phyloP scores from a whole-genome alignment of 2,888 invertebrate species.

The Hirtodrosophila trivittata region DNA sequence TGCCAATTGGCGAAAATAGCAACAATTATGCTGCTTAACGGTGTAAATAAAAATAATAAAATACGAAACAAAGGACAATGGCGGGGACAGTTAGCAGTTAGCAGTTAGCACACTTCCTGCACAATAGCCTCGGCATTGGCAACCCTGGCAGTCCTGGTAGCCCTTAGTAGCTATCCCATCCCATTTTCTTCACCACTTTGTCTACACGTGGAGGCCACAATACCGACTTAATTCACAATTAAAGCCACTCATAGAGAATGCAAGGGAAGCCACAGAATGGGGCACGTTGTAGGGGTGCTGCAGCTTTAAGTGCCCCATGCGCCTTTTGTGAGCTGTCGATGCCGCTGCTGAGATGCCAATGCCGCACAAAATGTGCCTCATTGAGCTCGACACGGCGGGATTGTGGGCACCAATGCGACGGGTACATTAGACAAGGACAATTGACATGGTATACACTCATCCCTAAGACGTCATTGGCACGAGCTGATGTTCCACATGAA shows the following conservation, averaged over 20 bases:
- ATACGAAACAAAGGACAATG: slow-evolving; percentile 41
- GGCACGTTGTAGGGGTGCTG: slow-evolving; percentile 9
- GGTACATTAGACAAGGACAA: slow-evolving; percentile 52
- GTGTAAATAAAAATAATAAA: slow-evolving; percentile 63
- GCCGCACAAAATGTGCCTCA: slow-evolving; percentile 45
- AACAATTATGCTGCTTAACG: slow-evolving; percentile 74
- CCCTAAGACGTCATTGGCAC: slow-evolving; percentile 39
- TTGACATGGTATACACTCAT: slow-evolving; percentile 21
- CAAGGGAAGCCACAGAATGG: slow-evolving; percentile 21
- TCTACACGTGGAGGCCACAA: slow-evolving; percentile 72
- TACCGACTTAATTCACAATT: slow-evolving; percentile 83
- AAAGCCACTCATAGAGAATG: slow-evolving; percentile 78
- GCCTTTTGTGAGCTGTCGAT: slow-evolving; percentile 59
- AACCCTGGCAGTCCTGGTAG: slow-evolving; percentile 38
- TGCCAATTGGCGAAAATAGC: slow-evolving; percentile 58
- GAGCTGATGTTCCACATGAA: slow-evolving; percentile 5
- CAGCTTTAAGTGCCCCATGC: slow-evolving; percentile 71
- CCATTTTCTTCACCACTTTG: slow-evolving; percentile 24
- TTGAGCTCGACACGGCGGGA: slow-evolving; percentile 47
- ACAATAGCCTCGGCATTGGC: slow-evolving; percentile 74
- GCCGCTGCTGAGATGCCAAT: slow-evolving; percentile 32
- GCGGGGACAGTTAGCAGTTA: slow-evolving; percentile 51
- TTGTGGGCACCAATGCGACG: slow-evolving; percentile 29
- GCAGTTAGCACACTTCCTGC: slow-evolving; percentile 60
- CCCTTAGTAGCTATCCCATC: slow-evolving; percentile 14